Percentiles rank a stretch among this genome's conserved stretches.
Conservation (phyloP, 53 echinoderm and acorn worm species). For the Pentamera pediparva region DNA sequence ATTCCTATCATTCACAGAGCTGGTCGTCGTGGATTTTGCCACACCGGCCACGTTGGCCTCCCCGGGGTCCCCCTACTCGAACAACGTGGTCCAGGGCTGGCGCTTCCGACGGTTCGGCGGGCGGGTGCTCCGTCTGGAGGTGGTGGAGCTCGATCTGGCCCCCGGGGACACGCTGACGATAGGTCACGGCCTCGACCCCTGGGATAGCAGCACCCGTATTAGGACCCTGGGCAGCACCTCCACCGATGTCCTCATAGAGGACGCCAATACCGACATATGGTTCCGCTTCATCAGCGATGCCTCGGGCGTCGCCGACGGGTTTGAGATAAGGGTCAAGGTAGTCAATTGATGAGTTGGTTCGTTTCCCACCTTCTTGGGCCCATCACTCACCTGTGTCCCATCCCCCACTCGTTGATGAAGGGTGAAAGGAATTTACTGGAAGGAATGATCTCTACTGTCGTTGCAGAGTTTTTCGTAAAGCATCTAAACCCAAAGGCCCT, state of each 20-base stretch:
- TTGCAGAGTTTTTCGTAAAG: too few species aligned
- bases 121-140: neutral
- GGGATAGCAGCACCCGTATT: neutral
- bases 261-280: neutral
- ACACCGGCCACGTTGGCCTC: neutral
- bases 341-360: neutral
- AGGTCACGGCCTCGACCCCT: constrained; percentile 14
- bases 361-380: neutral
- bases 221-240: neutral
- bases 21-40: neutral
- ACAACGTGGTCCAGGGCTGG: constrained; percentile 27
- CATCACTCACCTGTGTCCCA: neutral
- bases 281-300: neutral
- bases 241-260: neutral
- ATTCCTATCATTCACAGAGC: neutral
- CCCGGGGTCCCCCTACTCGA: neutral
- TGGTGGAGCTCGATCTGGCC: constrained; percentile 1
- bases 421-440: too few species aligned
- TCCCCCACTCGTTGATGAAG: neutral
- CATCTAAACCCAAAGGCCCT: too few species aligned
- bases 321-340: neutral
- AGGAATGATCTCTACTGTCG: too few species aligned
- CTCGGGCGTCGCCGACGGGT: neutral
- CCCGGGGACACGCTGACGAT: constrained; percentile 1
- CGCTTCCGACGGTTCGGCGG: constrained; percentile 12